Percentiles rank a stretch among this genome's conserved stretches.
Evolutionary conservation across 2,888 invertebrate genomes (phyloP).

Genomic region (Myopa testacea): DNA sequence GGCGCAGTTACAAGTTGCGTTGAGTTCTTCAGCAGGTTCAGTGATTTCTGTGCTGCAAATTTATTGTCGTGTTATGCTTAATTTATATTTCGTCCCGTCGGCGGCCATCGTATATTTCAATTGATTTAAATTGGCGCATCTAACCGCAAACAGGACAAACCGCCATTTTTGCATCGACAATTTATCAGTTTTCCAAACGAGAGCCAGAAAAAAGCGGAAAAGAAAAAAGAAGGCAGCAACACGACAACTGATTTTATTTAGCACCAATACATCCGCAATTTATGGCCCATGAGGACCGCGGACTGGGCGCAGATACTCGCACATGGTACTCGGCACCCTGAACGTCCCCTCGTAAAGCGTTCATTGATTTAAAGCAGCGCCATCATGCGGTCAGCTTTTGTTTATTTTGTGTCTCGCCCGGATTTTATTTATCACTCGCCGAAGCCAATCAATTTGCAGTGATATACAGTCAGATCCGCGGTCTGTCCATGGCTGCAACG

Average conservation of each 20-base stretch:
- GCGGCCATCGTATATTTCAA: conserved; percentile 56
- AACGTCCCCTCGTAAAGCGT: not conserved
- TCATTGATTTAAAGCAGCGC: conserved; percentile 26
- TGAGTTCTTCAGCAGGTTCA: conserved; percentile 3
- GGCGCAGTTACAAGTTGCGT: not conserved
- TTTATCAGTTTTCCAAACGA: conserved; percentile 20
- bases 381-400: conserved; percentile 24
- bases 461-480: conserved; percentile 20
- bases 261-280: conserved; percentile 26
- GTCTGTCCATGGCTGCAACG: too few species aligned
- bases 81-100: conserved; percentile 23
- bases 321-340: not conserved
- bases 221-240: not conserved
- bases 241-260: conserved; percentile 37
- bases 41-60: not conserved
- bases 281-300: conserved; percentile 5
- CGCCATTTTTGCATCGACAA: conserved; percentile 23
- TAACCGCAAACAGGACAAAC: conserved; percentile 55
- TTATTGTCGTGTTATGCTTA: conserved; percentile 10
- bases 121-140: conserved; percentile 63
- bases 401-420: conserved; percentile 18
- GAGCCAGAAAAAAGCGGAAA: not conserved
- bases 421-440: conserved; percentile 35
- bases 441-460: conserved; percentile 33
- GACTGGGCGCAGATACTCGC: not conserved